Percentiles rank a stretch among this genome's conserved stretches.
phyloP scores from a whole-genome alignment of 1,140 invertebrate species.

The Drosophila repleta region DNA sequence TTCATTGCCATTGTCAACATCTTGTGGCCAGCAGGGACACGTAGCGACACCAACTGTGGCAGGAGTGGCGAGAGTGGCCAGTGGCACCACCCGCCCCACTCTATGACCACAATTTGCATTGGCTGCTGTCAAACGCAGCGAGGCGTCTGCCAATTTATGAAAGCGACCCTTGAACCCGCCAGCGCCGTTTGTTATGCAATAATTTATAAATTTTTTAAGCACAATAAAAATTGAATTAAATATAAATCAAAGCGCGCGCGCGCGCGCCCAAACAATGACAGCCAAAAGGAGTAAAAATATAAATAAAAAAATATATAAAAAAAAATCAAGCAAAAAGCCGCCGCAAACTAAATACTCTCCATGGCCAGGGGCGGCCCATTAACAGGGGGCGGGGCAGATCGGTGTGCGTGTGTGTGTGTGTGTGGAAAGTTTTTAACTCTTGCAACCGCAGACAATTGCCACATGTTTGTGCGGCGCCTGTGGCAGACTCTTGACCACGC shows the following conservation, averaged over 20 bases:
- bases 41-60: constrained; percentile 25
- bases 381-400: constrained; percentile 1
- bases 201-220: constrained; percentile 77
- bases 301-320: too few species aligned
- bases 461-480: constrained; percentile 58
- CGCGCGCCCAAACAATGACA: constrained; percentile 46
- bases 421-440: constrained; percentile 71
- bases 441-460: constrained; percentile 72
- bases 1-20: constrained; percentile 80
- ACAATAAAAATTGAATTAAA: constrained; percentile 82
- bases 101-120: constrained; percentile 73
- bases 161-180: constrained; percentile 56
- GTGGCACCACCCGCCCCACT: not conserved
- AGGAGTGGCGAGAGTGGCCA: not conserved
- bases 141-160: constrained; percentile 74
- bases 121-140: constrained; percentile 72
- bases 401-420: constrained; percentile 1
- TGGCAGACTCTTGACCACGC: constrained; percentile 49
- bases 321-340: constrained; percentile 4
- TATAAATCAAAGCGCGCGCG: constrained; percentile 66
- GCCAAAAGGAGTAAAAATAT: not conserved
- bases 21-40: constrained; percentile 66
- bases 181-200: constrained; percentile 58
- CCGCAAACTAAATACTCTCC: constrained; percentile 14
- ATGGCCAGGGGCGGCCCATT: constrained; percentile 25